Conservation (phyloP, 2,888 invertebrate species). For the Zygothrica quintamaculata region DNA sequence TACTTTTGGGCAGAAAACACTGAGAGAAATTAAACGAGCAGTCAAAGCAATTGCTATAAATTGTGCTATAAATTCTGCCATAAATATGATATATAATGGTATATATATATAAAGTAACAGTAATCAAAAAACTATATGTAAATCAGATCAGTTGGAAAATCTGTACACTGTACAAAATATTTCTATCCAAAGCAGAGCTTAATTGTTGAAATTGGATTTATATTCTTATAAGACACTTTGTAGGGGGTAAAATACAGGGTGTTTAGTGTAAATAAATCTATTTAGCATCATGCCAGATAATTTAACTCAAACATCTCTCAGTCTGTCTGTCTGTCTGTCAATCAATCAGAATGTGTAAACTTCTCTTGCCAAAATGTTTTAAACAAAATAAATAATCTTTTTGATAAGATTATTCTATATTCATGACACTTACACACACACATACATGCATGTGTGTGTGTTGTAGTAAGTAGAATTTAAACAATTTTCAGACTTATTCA, state of each 20-base stretch:
- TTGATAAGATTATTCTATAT: constrained; percentile 34
- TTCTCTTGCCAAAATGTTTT: not conserved
- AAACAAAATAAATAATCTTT: constrained; percentile 26
- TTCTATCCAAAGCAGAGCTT: too few species aligned
- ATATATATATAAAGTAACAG: too few species aligned
- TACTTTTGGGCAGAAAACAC: constrained; percentile 36
- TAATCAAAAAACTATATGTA: too few species aligned
- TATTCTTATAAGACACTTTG: too few species aligned
- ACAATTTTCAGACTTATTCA: constrained; percentile 26
- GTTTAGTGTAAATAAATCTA: too few species aligned
- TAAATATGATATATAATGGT: too few species aligned
- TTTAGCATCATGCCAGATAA: not conserved
- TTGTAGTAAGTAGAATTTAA: not conserved
- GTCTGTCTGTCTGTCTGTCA: constrained; percentile 11
- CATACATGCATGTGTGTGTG: not conserved
- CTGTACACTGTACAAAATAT: too few species aligned
- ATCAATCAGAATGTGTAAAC: constrained; percentile 8
- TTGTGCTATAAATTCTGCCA: constrained; percentile 22
- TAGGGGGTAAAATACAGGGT: too few species aligned
- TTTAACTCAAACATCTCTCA: constrained; percentile 8
- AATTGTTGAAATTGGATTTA: too few species aligned
- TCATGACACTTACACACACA: not conserved
- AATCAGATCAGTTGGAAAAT: too few species aligned
- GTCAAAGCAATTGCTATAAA: constrained; percentile 25
- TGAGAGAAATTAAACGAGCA: constrained; percentile 12